These are phyloP conservation scores for Alectura lathami DNA, from an alignment of 2,113 vertebrate species.

Conservation along the genomic window DNA sequence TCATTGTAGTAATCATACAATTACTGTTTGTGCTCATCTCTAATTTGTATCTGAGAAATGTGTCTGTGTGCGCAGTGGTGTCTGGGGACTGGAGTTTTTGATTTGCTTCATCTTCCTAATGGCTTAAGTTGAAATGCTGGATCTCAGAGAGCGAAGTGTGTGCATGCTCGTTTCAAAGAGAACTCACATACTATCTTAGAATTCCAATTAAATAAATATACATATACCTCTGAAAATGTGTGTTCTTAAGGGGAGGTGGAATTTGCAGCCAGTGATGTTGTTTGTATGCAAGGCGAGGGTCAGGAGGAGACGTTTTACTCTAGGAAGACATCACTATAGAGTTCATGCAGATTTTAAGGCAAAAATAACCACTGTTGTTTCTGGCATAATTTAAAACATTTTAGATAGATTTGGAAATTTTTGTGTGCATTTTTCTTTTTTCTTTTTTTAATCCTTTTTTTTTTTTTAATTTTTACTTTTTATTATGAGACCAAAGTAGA, in stretches of 20 bases:
- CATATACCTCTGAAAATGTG: rapidly evolving
- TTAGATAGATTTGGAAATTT: neutral
- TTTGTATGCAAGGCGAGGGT: neutral
- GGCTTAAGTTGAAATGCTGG: neutral
- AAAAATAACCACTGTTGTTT: neutral
- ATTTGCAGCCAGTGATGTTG: neutral
- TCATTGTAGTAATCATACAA: neutral
- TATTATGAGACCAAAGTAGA: neutral
- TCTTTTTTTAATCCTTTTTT: neutral
- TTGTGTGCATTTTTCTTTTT: neutral
- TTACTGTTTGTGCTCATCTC: too few relatives aligned
- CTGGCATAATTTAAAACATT: neutral
- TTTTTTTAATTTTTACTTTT: too few relatives aligned
- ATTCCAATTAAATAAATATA: neutral
- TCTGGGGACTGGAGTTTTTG: neutral
- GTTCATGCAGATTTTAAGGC: neutral
- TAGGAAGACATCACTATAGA: neutral
- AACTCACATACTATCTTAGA: neutral
- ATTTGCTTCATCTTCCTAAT: neutral
- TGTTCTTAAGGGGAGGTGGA: neutral
- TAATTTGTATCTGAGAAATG: neutral
- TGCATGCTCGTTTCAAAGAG: neutral
- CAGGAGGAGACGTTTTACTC: neutral
- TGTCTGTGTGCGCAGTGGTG: neutral
- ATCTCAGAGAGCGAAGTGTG: neutral